Conservation (phyloP, 2,888 invertebrate genomes). For the Uropetala carovei region DNA sequence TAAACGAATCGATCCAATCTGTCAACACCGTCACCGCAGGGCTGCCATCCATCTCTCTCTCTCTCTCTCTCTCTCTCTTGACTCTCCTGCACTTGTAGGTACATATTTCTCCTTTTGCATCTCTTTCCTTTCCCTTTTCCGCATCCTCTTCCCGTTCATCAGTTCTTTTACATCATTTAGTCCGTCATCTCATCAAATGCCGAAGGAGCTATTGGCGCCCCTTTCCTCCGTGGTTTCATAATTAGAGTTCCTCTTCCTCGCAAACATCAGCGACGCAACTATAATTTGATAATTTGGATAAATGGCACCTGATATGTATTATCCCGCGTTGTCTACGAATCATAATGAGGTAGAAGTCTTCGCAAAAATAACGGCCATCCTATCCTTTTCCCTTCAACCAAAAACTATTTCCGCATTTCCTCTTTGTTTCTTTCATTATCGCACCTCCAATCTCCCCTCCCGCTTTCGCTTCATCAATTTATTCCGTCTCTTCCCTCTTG, state of each 20-base stretch:
- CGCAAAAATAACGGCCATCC: too few relatives aligned
- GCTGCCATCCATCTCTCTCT: background rate
- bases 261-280: too few relatives aligned
- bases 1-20: slow-evolving; percentile 54
- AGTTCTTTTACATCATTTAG: too few relatives aligned
- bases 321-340: too few relatives aligned
- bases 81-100: background rate
- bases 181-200: too few relatives aligned
- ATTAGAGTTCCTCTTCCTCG: too few relatives aligned
- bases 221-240: too few relatives aligned
- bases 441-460: background rate
- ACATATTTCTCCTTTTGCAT: background rate
- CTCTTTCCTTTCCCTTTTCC: background rate
- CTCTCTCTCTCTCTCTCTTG: background rate
- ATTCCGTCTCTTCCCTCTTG: background rate
- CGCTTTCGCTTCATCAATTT: background rate
- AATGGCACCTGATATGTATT: too few relatives aligned
- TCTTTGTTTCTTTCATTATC: background rate
- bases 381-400: background rate
- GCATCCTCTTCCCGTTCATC: background rate
- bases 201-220: too few relatives aligned
- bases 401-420: background rate
- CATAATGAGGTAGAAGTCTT: too few relatives aligned
- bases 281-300: too few relatives aligned
- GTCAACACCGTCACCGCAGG: slow-evolving; percentile 31